Percentiles rank a stretch among this genome's conserved stretches.
phyloP scores from a whole-genome alignment of 2,888 invertebrate species.

The Idaea dimidiata region DNA sequence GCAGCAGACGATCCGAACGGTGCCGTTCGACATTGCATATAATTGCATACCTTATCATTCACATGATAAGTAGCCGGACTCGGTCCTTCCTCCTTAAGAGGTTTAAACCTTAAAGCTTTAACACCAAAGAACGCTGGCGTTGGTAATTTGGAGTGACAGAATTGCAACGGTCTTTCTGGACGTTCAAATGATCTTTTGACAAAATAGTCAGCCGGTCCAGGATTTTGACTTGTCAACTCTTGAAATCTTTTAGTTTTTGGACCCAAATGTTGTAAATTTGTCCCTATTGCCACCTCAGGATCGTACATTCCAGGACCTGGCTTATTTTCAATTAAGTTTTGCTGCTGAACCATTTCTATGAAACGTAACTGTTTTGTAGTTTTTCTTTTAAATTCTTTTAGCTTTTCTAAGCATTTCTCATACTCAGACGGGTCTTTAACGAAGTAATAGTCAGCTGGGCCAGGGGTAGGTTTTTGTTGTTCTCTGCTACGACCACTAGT shows the following conservation, averaged over 20 bases:
- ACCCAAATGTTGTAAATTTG: slow-evolving; percentile 42
- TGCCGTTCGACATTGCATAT: slow-evolving; percentile 42
- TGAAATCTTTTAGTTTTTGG: slow-evolving; percentile 52
- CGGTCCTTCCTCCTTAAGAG: slow-evolving; percentile 44
- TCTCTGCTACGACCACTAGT: slow-evolving; percentile 40
- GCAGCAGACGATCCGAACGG: slow-evolving; percentile 52
- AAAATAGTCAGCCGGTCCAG: slow-evolving; percentile 57
- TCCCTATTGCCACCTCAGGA: slow-evolving; percentile 45
- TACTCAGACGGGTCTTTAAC: slow-evolving; percentile 33
- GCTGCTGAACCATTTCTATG: slow-evolving; percentile 59
- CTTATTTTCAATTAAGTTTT: slow-evolving; percentile 44
- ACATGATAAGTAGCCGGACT: slow-evolving; percentile 56
- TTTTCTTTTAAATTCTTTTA: slow-evolving; percentile 50
- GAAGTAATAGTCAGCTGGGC: slow-evolving; percentile 57
- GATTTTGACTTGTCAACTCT: slow-evolving; percentile 33
- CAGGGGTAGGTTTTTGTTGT: slow-evolving; percentile 40
- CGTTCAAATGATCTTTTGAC: slow-evolving; percentile 57
- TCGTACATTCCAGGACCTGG: slow-evolving; percentile 60
- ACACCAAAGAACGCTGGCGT: slow-evolving; percentile 53
- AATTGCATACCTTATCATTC: slow-evolving; percentile 33
- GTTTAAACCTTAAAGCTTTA: slow-evolving; percentile 54
- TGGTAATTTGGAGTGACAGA: slow-evolving; percentile 49
- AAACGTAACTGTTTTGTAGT: slow-evolving; percentile 57
- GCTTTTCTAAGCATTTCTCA: slow-evolving; percentile 52
- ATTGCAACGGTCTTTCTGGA: slow-evolving; percentile 29